These are phyloP conservation scores for Euclidia mi DNA, from an alignment of 2,888 invertebrate genomes.

Conservation along the genomic window DNA sequence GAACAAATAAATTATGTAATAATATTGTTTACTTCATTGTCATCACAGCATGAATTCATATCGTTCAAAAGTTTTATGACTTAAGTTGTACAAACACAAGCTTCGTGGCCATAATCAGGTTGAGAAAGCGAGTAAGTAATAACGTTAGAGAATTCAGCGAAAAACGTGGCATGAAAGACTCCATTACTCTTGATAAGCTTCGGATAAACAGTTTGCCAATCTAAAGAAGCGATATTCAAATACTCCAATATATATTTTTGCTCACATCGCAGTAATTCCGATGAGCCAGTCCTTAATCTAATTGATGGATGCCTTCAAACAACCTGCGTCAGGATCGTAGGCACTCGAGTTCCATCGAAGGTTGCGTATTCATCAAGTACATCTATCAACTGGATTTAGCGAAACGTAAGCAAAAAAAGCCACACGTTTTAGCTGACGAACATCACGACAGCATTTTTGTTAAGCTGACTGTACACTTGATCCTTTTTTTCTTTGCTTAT, in stretches of 20 bases:
- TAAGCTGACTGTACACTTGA: no score
- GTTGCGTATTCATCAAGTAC: neutral
- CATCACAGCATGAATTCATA: no score
- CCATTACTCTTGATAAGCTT: neutral
- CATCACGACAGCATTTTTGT: no score
- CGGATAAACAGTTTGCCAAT: neutral
- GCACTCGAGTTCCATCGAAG: neutral
- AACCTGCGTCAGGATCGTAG: neutral
- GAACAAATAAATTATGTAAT: no score
- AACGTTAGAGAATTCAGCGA: neutral
- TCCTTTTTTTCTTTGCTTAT: no score
- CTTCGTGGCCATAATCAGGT: no score
- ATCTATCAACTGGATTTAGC: neutral
- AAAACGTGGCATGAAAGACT: neutral
- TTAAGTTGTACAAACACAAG: no score
- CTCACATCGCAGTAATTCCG: neutral
- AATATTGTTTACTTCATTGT: no score
- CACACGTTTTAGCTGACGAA: no score
- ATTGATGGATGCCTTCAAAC: slow-evolving; percentile 17
- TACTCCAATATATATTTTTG: neutral
- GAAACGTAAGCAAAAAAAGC: neutral
- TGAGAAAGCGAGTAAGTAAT: no score
- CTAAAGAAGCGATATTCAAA: neutral
- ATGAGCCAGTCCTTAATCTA: slow-evolving; percentile 7
- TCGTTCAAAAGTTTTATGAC: no score